A percentile compares a stretch with the other conserved stretches of the same genome.
These are phyloP conservation scores for Pteruthius melanotis DNA, from an alignment of 2,113 vertebrate species.

Conservation along the genomic window DNA sequence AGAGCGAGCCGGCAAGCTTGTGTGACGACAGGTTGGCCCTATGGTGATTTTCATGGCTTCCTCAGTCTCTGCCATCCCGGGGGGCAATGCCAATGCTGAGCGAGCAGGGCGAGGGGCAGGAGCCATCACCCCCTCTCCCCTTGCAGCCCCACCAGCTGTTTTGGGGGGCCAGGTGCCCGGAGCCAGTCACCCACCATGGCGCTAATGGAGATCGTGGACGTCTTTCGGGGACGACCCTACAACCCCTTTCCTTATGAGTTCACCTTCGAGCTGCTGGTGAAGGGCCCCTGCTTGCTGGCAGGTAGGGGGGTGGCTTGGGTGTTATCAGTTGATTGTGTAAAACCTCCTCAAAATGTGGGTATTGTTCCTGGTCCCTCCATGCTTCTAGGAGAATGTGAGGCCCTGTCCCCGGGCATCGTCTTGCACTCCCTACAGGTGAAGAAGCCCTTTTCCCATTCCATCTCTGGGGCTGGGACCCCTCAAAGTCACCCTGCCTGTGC, in stretches of 20 bases:
- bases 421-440: not conserved
- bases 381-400: not conserved
- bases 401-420: not conserved
- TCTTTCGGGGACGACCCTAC: conserved; percentile 82
- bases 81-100: not conserved
- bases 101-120: rapidly evolving
- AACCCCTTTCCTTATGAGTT: conserved; percentile 90
- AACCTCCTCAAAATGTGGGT: not conserved
- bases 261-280: conserved; percentile 92
- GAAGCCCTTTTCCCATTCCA: not conserved
- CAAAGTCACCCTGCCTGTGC: not conserved
- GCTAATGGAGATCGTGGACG: conserved; percentile 64
- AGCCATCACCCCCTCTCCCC: conserved; percentile 19
- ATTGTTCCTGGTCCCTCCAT: not conserved
- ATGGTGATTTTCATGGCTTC: conserved; percentile 81
- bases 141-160: conserved; percentile 88
- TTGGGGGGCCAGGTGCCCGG: conserved; percentile 69
- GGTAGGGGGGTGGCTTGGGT: conserved; percentile 61
- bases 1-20: conserved; percentile 83
- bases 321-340: not conserved
- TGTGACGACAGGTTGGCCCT: conserved; percentile 88
- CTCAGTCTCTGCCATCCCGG: conserved; percentile 63
- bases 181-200: not conserved
- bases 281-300: conserved; percentile 92
- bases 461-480: not conserved